Conservation (phyloP, 2,113 vertebrate species). For the Pantherophis guttatus region DNA sequence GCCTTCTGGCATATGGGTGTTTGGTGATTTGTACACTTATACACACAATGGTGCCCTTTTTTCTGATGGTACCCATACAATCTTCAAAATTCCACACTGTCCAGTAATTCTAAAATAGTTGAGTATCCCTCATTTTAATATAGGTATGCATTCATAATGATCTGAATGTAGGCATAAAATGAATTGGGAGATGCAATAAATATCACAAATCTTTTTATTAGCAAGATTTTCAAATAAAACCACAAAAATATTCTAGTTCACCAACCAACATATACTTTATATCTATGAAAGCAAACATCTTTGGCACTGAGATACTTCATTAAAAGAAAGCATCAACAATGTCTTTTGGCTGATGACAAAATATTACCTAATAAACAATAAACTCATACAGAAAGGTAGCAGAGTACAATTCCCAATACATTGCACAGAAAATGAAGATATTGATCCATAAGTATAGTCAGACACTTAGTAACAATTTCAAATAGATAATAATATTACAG, state of each 20-base stretch:
- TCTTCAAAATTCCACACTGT: background rate
- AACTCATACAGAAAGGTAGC: background rate
- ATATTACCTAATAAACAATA: conserved; percentile 44
- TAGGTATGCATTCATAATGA: background rate
- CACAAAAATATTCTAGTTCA: conserved; percentile 64
- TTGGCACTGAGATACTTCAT: conserved; percentile 64
- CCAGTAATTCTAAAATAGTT: background rate
- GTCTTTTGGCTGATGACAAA: conserved; percentile 44
- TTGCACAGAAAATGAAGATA: conserved; percentile 32
- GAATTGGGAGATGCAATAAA: conserved; percentile 26
- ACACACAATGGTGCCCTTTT: background rate
- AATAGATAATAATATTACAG: conserved; percentile 35
- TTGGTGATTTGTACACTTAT: background rate
- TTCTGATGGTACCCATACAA: background rate
- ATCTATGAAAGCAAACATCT: conserved; percentile 50
- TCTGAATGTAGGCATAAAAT: conserved; percentile 5
- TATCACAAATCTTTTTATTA: conserved; percentile 35
- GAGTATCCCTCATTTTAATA: background rate
- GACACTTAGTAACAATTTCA: conserved; percentile 33
- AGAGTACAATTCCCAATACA: conserved; percentile 46
- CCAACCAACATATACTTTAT: conserved; percentile 31
- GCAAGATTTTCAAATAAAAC: conserved; percentile 60
- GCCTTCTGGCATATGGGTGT: background rate
- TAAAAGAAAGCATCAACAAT: conserved; percentile 52
- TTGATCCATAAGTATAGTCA: conserved; percentile 25